A percentile compares a stretch with the other conserved stretches of the same genome.
Conservation (phyloP, 2,888 invertebrate species). For the Dicranocentrus wangi region DNA sequence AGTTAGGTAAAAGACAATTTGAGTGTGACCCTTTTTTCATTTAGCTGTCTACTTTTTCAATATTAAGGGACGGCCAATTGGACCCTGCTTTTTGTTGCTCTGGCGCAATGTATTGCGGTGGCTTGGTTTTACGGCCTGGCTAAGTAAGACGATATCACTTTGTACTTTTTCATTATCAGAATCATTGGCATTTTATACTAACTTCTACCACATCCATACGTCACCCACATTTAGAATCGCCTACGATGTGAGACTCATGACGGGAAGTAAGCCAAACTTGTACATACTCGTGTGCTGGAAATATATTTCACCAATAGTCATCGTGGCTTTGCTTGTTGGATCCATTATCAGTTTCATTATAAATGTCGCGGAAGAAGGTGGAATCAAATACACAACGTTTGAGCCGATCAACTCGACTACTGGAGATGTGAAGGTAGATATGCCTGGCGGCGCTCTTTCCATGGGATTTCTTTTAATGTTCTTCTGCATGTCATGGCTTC, state of each 20-base stretch:
- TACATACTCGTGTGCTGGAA: conserved; percentile 63
- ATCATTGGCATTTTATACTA: too few species aligned
- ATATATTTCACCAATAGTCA: conserved; percentile 53
- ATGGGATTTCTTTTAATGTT: conserved; percentile 42
- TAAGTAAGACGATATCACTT: conserved; percentile 19
- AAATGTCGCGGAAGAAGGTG: background rate
- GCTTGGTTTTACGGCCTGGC: conserved; percentile 61
- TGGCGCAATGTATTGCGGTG: conserved; percentile 49
- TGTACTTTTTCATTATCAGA: too few species aligned
- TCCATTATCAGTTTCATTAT: conserved; percentile 18
- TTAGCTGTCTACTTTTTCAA: background rate
- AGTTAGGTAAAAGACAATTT: background rate
- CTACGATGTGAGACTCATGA: conserved; percentile 64
- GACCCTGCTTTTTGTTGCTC: conserved; percentile 54
- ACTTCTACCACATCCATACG: too few species aligned
- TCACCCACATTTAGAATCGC: conserved; percentile 51
- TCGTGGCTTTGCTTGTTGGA: conserved; percentile 30
- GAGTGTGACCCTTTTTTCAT: background rate
- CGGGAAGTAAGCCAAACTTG: conserved; percentile 54
- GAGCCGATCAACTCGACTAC: background rate
- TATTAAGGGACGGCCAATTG: conserved; percentile 57
- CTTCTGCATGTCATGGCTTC: conserved; percentile 40
- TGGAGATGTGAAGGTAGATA: background rate
- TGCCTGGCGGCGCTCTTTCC: background rate
- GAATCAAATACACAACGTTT: conserved; percentile 37